These are phyloP conservation scores for Podotricha telesiphe DNA, from an alignment of 2,888 invertebrate genomes.

Conservation along the genomic window DNA sequence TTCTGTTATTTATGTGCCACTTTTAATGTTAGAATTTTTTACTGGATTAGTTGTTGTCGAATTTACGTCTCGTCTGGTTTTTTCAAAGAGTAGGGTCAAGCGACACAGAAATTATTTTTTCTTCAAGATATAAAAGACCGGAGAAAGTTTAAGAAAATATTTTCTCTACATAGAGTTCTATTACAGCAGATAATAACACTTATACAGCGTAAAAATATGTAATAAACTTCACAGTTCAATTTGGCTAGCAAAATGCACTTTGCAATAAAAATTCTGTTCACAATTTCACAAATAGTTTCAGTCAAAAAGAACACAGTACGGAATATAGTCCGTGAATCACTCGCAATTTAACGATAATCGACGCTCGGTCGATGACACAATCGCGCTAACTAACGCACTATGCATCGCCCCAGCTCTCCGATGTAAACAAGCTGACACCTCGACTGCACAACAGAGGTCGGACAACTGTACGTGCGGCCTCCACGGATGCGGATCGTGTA, in stretches of 20 bases:
- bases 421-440: slow-evolving; percentile 80
- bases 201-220: slow-evolving; percentile 43
- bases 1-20: slow-evolving; percentile 38
- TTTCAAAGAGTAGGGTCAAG: slow-evolving; percentile 10
- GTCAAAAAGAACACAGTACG: slow-evolving; percentile 62
- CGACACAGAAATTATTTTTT: slow-evolving; percentile 10
- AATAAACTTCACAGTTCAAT: slow-evolving; percentile 61
- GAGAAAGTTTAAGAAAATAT: slow-evolving; percentile 50
- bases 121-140: slow-evolving; percentile 44
- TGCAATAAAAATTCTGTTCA: slow-evolving; percentile 69
- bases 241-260: slow-evolving; percentile 63
- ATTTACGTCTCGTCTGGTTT: slow-evolving; percentile 1
- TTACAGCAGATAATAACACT: slow-evolving; percentile 60
- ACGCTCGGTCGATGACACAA: slow-evolving; percentile 78
- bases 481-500: slow-evolving; percentile 79
- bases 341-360: slow-evolving; percentile 70
- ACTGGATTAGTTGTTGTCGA: slow-evolving; percentile 10
- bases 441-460: slow-evolving; percentile 72
- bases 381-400: slow-evolving; percentile 74
- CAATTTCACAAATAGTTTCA: slow-evolving; percentile 73
- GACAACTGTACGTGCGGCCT: slow-evolving; percentile 77
- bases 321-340: slow-evolving; percentile 74
- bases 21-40: slow-evolving; percentile 25
- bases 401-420: slow-evolving; percentile 70
- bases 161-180: slow-evolving; percentile 58